Conservation (phyloP, 2,797 vertebrate genomes). For the Chloroceryle inda region DNA sequence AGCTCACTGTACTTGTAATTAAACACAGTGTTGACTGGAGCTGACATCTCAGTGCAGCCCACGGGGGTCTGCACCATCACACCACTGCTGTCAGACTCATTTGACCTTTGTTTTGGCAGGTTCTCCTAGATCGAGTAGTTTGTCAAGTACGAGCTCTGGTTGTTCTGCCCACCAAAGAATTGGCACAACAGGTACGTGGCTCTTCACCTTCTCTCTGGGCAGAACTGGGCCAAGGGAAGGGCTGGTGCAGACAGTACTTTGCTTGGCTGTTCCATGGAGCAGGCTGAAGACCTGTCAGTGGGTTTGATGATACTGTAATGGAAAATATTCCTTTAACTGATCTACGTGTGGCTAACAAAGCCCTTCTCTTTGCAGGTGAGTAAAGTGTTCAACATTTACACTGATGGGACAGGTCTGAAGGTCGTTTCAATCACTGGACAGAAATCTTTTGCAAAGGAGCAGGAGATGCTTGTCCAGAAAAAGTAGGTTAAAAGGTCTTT, state of each 20-base stretch:
- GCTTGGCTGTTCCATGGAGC: neutral
- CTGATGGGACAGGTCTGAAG: slow-evolving; percentile 86
- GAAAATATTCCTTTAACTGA: neutral
- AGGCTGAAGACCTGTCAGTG: neutral
- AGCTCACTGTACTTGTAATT: neutral
- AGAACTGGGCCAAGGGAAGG: neutral
- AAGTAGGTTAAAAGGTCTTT: slow-evolving; percentile 80
- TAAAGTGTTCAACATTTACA: slow-evolving; percentile 90
- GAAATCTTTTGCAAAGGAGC: slow-evolving; percentile 89
- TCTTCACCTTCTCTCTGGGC: neutral
- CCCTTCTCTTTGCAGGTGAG: slow-evolving; percentile 82
- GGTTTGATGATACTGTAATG: neutral
- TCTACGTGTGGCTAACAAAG: neutral
- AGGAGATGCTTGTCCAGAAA: slow-evolving; percentile 86
- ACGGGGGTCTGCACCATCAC: neutral
- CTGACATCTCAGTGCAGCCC: neutral
- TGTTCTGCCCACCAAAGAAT: slow-evolving; percentile 95
- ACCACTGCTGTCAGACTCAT: neutral
- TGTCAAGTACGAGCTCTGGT: slow-evolving; percentile 89
- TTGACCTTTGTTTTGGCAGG: slow-evolving; percentile 76
- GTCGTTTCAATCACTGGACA: slow-evolving; percentile 90
- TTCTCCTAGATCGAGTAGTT: slow-evolving; percentile 86
- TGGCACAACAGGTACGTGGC: slow-evolving; percentile 91
- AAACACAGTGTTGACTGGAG: neutral
- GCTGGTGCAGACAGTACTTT: neutral